Evolutionary conservation across 2,113 vertebrate genomes (phyloP).

Genomic region (Catharus minimus): DNA sequence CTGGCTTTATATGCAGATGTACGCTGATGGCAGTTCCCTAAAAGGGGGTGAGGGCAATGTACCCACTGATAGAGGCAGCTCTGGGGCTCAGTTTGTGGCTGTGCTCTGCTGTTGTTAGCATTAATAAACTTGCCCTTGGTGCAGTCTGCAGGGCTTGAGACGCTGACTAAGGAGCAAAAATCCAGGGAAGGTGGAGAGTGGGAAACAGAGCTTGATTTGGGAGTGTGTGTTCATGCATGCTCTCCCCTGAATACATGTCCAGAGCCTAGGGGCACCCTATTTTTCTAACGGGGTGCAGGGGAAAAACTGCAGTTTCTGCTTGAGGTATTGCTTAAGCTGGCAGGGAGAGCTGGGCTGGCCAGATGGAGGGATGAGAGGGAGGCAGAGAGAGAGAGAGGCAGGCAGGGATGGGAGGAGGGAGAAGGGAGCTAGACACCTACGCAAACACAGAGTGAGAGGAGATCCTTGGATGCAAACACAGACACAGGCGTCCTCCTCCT

Average conservation of each 20-base stretch:
- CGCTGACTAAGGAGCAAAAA: constrained; percentile 40
- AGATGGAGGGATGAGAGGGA: constrained; percentile 66
- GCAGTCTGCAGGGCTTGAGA: constrained; percentile 24
- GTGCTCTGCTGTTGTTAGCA: not conserved
- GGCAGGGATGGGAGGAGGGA: constrained; percentile 50
- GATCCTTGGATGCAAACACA: constrained; percentile 75
- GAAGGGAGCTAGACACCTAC: constrained; percentile 45
- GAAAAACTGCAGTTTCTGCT: constrained; percentile 42
- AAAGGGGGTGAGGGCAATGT: not conserved
- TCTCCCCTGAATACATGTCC: not conserved
- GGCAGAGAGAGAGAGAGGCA: constrained; percentile 47
- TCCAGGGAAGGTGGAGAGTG: fast-evolving
- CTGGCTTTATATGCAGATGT: not conserved
- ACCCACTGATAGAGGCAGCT: not conserved
- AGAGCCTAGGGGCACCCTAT: not conserved
- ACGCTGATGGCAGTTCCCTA: not conserved
- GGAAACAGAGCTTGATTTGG: not conserved
- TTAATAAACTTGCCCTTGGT: constrained; percentile 18
- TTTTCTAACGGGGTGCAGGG: not conserved
- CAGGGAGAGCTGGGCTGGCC: constrained; percentile 47
- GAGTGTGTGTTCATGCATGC: fast-evolving
- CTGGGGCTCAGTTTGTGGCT: not conserved
- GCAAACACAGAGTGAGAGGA: constrained; percentile 52
- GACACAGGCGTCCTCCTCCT: constrained; percentile 65
- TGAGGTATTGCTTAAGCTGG: constrained; percentile 54